phyloP scores from a whole-genome alignment of 1,140 invertebrate species.

The Scaptomyza pallida region DNA sequence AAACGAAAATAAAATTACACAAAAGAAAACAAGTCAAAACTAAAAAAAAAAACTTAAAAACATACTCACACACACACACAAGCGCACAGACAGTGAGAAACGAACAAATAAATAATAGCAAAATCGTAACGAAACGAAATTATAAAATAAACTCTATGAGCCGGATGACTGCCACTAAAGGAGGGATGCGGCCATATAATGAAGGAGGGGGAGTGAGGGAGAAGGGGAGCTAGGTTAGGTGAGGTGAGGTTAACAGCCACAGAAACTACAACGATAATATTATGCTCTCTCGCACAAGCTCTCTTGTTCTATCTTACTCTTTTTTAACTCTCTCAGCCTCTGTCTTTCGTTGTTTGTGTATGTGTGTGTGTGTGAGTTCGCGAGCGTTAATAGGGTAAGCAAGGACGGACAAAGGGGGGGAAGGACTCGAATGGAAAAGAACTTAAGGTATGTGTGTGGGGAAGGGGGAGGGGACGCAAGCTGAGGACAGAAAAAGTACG shows the following conservation, averaged over 20 bases:
- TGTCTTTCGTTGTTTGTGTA: constrained; percentile 7
- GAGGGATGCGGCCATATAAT: not conserved
- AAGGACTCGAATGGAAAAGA: not conserved
- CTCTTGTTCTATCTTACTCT: constrained; percentile 3
- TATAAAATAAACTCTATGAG: constrained; percentile 75
- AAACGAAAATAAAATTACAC: constrained; percentile 78
- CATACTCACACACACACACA: constrained; percentile 50
- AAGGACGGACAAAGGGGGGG: constrained; percentile 37
- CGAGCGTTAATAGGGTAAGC: constrained; percentile 37
- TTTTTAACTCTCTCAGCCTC: constrained; percentile 15
- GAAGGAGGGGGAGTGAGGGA: not conserved
- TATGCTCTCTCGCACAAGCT: constrained; percentile 33
- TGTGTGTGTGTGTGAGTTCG: constrained; percentile 15
- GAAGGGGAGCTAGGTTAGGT: constrained; percentile 9
- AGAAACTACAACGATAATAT: constrained; percentile 52
- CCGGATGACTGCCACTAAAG: constrained; percentile 40
- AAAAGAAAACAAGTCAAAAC: constrained; percentile 81
- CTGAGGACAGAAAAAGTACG: constrained; percentile 14
- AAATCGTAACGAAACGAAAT: constrained; percentile 82
- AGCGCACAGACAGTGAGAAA: constrained; percentile 47
- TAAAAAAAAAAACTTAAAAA: constrained; percentile 68
- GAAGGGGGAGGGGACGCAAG: not conserved
- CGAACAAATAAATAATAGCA: constrained; percentile 79
- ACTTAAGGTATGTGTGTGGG: not conserved
- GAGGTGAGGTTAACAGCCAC: constrained; percentile 53